phyloP scores from a whole-genome alignment of 2,113 vertebrate genomes.

The Lethenteron camtschaticum region DNA sequence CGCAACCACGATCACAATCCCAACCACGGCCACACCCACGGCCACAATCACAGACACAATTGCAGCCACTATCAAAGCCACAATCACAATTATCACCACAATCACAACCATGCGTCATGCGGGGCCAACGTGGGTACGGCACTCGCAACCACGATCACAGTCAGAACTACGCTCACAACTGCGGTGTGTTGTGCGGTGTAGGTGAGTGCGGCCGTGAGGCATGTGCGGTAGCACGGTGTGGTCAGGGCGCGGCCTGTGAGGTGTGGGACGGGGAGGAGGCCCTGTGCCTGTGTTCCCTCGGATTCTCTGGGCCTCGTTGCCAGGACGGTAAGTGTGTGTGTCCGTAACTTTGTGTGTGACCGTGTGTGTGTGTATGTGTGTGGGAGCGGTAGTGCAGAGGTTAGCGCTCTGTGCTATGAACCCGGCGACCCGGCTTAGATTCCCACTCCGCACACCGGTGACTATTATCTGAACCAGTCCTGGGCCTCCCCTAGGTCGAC shows the following conservation, averaged over 20 bases:
- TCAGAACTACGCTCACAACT: too few species aligned
- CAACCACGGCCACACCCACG: background rate
- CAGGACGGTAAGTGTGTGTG: conserved; percentile 47
- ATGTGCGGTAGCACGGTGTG: conserved; percentile 47
- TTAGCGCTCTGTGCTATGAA: background rate
- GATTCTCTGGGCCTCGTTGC: conserved; percentile 59
- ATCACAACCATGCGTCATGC: too few species aligned
- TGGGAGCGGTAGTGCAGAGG: too few species aligned
- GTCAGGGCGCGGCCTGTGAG: conserved; percentile 53
- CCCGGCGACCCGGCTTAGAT: background rate
- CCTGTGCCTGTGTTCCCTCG: conserved; percentile 72
- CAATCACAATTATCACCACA: background rate
- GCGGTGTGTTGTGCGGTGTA: conserved; percentile 14
- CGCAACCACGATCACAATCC: background rate
- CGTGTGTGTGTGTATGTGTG: background rate
- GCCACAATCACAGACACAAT: background rate
- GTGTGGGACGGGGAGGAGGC: conserved; percentile 44
- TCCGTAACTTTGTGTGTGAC: background rate
- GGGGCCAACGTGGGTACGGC: too few species aligned
- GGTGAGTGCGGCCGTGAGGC: conserved; percentile 67
- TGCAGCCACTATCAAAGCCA: background rate
- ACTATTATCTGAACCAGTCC: background rate
- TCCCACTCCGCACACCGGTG: background rate
- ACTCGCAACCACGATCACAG: too few species aligned
- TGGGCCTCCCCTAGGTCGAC: background rate